These are phyloP conservation scores for Chloebia gouldiae DNA, from an alignment of 2,113 vertebrate genomes.

Conservation along the genomic window DNA sequence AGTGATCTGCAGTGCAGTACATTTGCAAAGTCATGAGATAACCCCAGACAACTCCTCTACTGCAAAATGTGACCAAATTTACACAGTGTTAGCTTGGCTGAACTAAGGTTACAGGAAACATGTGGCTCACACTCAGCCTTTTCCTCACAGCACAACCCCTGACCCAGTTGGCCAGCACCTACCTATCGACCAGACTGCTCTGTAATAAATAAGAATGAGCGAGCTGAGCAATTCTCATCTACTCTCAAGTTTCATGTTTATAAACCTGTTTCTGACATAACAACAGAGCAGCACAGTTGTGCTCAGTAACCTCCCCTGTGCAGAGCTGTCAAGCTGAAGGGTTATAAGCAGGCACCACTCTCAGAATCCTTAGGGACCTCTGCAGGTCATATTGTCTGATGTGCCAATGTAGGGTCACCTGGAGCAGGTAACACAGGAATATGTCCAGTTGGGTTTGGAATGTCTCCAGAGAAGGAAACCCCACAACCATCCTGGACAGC, in stretches of 20 bases:
- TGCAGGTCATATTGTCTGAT: not conserved
- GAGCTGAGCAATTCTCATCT: not conserved
- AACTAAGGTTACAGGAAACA: not conserved
- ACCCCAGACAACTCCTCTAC: not conserved
- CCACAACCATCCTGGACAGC: not conserved
- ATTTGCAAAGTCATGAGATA: not conserved
- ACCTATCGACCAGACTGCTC: not conserved
- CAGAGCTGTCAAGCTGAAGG: not conserved
- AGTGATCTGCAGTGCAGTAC: not conserved
- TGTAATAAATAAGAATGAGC: not conserved
- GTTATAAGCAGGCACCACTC: not conserved
- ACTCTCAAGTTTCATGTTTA: not conserved
- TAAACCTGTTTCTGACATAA: not conserved
- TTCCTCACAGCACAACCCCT: not conserved
- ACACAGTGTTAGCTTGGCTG: not conserved
- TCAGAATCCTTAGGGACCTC: not conserved
- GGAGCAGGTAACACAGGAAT: not conserved
- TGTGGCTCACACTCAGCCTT: not conserved
- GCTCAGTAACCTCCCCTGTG: not conserved
- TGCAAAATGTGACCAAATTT: not conserved
- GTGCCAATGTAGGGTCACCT: not conserved
- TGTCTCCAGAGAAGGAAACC: not conserved
- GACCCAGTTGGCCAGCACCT: not conserved
- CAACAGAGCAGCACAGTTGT: fast-evolving
- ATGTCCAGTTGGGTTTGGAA: not conserved